These are phyloP conservation scores for Luperina testacea DNA, from an alignment of 2,888 invertebrate species.

Conservation along the genomic window DNA sequence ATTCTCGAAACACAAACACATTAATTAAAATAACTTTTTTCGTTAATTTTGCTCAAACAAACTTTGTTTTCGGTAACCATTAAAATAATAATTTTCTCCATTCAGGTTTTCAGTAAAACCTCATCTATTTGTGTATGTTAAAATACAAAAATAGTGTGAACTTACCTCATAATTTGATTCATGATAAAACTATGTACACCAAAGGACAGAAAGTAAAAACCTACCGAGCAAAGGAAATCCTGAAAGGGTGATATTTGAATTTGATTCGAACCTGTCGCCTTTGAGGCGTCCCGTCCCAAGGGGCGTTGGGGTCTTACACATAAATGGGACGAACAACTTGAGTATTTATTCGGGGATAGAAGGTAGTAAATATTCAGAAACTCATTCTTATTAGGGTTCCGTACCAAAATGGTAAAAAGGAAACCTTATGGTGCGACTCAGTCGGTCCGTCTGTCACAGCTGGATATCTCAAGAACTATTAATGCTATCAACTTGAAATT, in stretches of 20 bases:
- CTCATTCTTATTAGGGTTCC: not conserved
- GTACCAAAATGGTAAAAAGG: too few species aligned
- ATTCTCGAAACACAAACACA: not conserved
- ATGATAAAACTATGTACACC: slow-evolving; percentile 54
- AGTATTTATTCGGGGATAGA: slow-evolving; percentile 47
- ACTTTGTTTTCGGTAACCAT: not conserved
- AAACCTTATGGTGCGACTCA: too few species aligned
- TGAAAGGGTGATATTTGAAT: slow-evolving; percentile 68
- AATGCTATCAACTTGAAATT: too few species aligned
- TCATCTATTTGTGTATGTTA: slow-evolving; percentile 9
- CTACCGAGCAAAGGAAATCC: slow-evolving; percentile 29
- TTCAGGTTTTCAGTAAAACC: not conserved
- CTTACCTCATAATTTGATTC: slow-evolving; percentile 60
- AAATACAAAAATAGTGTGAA: slow-evolving; percentile 23
- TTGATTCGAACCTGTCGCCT: slow-evolving; percentile 64
- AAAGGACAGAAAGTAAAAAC: slow-evolving; percentile 47
- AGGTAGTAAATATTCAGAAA: slow-evolving; percentile 44
- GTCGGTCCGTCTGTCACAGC: too few species aligned
- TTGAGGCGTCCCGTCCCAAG: slow-evolving; percentile 60
- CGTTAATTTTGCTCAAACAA: not conserved
- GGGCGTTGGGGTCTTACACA: slow-evolving; percentile 51
- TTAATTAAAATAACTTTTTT: not conserved
- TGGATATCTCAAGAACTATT: too few species aligned
- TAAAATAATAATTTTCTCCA: not conserved
- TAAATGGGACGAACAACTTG: slow-evolving; percentile 43